phyloP scores from a whole-genome alignment of 37 sponge, comb jelly and placozoan species.

The Beroe forskalii region DNA sequence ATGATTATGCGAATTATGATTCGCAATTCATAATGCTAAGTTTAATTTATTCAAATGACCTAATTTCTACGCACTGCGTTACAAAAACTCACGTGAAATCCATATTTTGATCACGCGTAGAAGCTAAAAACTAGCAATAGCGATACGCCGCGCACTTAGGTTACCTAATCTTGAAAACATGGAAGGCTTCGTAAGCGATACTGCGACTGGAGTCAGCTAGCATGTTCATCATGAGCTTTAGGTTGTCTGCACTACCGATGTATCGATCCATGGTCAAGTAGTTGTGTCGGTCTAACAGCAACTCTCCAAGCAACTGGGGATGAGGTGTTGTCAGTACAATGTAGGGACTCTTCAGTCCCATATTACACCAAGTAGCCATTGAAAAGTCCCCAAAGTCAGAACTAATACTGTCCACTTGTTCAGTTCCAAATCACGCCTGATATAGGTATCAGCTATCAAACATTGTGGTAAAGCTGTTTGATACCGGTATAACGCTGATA shows the following conservation, averaged over 20 bases:
- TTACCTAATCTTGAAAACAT: conserved; percentile 90
- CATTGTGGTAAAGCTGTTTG: too few relatives aligned
- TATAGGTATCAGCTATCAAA: too few relatives aligned
- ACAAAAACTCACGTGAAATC: not conserved
- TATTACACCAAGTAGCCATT: too few relatives aligned
- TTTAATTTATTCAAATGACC: too few relatives aligned
- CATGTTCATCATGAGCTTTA: conserved; percentile 98
- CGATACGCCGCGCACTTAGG: conserved; percentile 4
- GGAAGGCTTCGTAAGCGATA: conserved; percentile 99
- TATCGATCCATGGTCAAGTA: conserved; percentile 94
- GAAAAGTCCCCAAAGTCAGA: not conserved
- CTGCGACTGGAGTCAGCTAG: conserved; percentile 82
- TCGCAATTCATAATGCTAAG: too few relatives aligned
- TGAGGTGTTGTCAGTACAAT: too few relatives aligned
- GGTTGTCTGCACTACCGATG: conserved; percentile 92
- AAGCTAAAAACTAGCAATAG: conserved; percentile 36
- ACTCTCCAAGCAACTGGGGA: conserved; percentile 88
- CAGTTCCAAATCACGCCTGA: too few relatives aligned
- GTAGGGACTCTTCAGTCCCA: too few relatives aligned
- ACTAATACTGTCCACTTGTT: not conserved
- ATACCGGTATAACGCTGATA: too few relatives aligned
- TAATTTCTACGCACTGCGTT: too few relatives aligned
- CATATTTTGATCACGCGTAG: not conserved
- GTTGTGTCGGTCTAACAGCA: conserved; percentile 94
- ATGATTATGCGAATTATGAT: too few relatives aligned